phyloP scores from a whole-genome alignment of 2,797 vertebrate genomes.

The Anguilla megastoma region DNA sequence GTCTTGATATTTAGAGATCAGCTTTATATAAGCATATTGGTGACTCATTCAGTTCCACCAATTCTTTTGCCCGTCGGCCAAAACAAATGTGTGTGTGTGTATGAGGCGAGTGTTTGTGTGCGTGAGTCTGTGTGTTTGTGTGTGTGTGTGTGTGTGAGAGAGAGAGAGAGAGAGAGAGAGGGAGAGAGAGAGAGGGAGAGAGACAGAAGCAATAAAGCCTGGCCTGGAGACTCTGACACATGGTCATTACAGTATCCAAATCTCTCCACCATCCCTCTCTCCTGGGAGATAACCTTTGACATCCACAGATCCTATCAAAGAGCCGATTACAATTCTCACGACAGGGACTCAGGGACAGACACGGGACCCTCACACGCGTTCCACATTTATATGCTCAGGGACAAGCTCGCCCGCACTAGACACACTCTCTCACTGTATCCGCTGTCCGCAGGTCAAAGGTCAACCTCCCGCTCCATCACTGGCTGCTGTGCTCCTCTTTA shows the following conservation, averaged over 20 bases:
- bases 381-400: neutral
- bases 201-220: neutral
- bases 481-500: too few species aligned
- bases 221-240: neutral
- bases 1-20: constrained; percentile 23
- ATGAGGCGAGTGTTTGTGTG: neutral
- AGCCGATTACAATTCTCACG: constrained; percentile 1
- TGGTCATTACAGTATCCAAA: constrained; percentile 25
- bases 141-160: neutral
- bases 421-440: neutral
- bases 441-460: too few species aligned
- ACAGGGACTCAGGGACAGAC: neutral
- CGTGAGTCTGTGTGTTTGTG: neutral
- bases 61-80: neutral
- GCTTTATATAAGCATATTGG: constrained; percentile 15
- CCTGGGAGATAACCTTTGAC: constrained; percentile 23
- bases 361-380: neutral
- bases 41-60: neutral
- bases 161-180: neutral
- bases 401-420: neutral
- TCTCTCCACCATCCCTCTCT: constrained; percentile 6
- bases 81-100: neutral
- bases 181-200: neutral
- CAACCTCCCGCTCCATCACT: too few species aligned
- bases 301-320: neutral